These are phyloP conservation scores for Phorcus lineatus DNA, from an alignment of 2,888 invertebrate species.

Conservation along the genomic window DNA sequence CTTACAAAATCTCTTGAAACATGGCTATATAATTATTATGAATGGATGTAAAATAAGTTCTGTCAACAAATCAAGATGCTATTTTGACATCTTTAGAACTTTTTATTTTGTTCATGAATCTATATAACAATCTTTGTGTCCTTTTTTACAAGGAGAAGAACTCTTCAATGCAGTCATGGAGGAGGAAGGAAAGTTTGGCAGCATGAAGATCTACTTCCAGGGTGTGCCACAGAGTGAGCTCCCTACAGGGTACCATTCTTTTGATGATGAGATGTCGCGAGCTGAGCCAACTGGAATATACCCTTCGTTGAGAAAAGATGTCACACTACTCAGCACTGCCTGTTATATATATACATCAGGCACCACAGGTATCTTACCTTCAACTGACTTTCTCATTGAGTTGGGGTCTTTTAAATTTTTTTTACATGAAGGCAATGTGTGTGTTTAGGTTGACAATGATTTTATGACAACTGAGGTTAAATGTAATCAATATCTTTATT, in stretches of 20 bases:
- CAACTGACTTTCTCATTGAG: neutral
- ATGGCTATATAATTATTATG: too few relatives aligned
- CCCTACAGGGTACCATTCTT: slow-evolving; percentile 49
- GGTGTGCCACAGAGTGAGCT: slow-evolving; percentile 35
- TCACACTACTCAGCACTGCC: slow-evolving; percentile 75
- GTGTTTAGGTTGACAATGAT: too few relatives aligned
- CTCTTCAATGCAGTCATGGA: slow-evolving; percentile 57
- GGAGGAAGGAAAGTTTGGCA: slow-evolving; percentile 47
- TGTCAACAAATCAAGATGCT: too few relatives aligned
- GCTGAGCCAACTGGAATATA: slow-evolving; percentile 45
- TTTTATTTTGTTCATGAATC: too few relatives aligned
- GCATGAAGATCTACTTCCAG: slow-evolving; percentile 50
- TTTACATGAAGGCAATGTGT: too few relatives aligned
- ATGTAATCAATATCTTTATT: too few relatives aligned
- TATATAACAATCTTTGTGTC: neutral
- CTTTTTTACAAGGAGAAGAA: slow-evolving; percentile 48
- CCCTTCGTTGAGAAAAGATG: slow-evolving; percentile 37
- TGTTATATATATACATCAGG: slow-evolving; percentile 95
- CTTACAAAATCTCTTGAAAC: too few relatives aligned
- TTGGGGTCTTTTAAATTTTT: too few relatives aligned
- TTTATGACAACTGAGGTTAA: too few relatives aligned
- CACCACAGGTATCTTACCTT: slow-evolving; percentile 61
- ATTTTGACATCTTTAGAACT: too few relatives aligned
- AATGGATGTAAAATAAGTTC: too few relatives aligned
- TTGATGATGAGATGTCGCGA: slow-evolving; percentile 45